A percentile compares a stretch with the other conserved stretches of the same genome.
These are phyloP conservation scores for Plagodis dolabraria DNA, from an alignment of 2,888 invertebrate genomes.

Conservation along the genomic window DNA sequence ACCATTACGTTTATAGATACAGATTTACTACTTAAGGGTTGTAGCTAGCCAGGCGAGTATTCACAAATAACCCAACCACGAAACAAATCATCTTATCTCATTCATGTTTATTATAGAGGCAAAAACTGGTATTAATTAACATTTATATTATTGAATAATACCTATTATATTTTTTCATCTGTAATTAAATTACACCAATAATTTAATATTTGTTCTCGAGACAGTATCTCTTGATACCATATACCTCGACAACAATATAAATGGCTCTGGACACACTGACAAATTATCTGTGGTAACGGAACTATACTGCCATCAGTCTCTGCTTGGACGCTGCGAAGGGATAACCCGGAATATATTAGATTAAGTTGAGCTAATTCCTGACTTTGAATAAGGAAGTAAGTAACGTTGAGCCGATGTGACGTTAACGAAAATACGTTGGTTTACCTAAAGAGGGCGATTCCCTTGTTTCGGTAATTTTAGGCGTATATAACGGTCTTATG, in stretches of 20 bases:
- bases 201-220: background rate
- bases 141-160: too few relatives aligned
- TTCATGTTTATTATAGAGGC: too few relatives aligned
- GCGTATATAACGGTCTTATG: too few relatives aligned
- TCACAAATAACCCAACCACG: too few relatives aligned
- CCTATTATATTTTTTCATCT: too few relatives aligned
- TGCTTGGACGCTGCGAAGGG: background rate
- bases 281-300: constrained; percentile 11
- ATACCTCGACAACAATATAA: constrained; percentile 9
- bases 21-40: too few relatives aligned
- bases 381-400: constrained; percentile 3
- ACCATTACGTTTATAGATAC: too few relatives aligned
- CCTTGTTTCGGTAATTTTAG: too few relatives aligned
- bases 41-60: too few relatives aligned
- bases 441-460: too few relatives aligned
- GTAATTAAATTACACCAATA: background rate
- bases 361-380: constrained; percentile 6
- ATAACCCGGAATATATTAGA: constrained; percentile 6
- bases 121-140: too few relatives aligned
- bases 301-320: background rate
- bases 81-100: too few relatives aligned
- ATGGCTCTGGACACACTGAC: constrained; percentile 6
- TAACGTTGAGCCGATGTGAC: background rate
- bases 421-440: background rate
- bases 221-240: background rate